Evolutionary conservation across 2,797 vertebrate genomes (phyloP), one percentile per base, ranked within the genome.

Genomic region (Scarus forsteni): DNA sequence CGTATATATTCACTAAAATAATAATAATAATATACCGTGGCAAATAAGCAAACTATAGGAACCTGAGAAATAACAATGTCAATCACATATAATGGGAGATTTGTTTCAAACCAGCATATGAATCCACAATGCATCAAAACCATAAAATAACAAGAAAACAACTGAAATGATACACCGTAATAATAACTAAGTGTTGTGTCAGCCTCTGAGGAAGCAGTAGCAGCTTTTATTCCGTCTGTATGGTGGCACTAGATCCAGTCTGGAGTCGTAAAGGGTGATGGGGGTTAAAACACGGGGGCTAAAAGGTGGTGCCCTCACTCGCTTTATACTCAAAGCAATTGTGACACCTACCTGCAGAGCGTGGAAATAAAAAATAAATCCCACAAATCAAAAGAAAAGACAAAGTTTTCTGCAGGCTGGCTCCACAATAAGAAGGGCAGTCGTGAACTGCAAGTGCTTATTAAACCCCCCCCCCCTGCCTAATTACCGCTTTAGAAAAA

Each of bases 301-400:
- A 90, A 91, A 95, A 90, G 92, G 93, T 93, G 94, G 94, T 88
- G 95, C 95, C 95, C 72, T 73, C 93, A 93, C 89, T 95, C 92
- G 92, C 92, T 95, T 96, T 96, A 80, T 83, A 95, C 91, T 95
- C 96, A 97, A 96, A 97, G 96, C 97, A 98, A 98, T 95, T 98
- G 96, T 98, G 96, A 98, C 97, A 97, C 96, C 97, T 97, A 97
- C 96, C 98, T 99, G 97, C 94, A 95, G 95, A 95, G 93, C 93
- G 93, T 94, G 96, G 96, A 92, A 97, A 96, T 85, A 89, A 83
- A 94, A 52, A 93, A 90, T 87, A 52, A 93, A 90, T 87, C 87
- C 77, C 70, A 88, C 65, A 49, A 44, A 34, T 66, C 48, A 73
- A 67, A 65, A 65, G 44, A 59, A 67, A 66, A 59, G 55, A 68